phyloP scores from a whole-genome alignment of 1,140 invertebrate species.

The Sitobion miscanthi region DNA sequence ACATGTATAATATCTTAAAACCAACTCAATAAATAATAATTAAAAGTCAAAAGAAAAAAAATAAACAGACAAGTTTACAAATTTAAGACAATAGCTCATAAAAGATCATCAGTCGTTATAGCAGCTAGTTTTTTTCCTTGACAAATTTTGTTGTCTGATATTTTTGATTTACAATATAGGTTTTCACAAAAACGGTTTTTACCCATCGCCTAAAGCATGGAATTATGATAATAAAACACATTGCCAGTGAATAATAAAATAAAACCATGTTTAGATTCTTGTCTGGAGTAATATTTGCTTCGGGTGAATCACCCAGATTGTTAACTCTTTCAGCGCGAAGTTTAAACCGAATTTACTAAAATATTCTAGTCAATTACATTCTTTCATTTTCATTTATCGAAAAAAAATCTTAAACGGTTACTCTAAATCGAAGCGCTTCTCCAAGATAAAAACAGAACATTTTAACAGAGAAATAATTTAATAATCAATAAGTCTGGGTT shows the following conservation, averaged over 20 bases:
- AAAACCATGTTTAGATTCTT: conserved; percentile 51
- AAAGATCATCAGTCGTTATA: conserved; percentile 20
- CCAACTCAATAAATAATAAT: conserved; percentile 31
- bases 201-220: not conserved
- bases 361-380: not conserved
- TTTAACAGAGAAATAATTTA: not conserved
- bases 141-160: conserved; percentile 41
- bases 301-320: conserved; percentile 27
- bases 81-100: conserved; percentile 14
- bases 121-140: conserved; percentile 31
- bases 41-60: not conserved
- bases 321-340: conserved; percentile 45
- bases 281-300: conserved; percentile 51
- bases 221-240: conserved; percentile 52
- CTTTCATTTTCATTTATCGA: not conserved
- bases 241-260: conserved; percentile 37
- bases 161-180: conserved; percentile 48
- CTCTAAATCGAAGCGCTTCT: not conserved
- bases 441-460: not conserved
- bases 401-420: not conserved
- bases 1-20: not conserved
- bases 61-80: not conserved
- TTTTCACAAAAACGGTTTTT: conserved; percentile 18
- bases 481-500: not conserved
- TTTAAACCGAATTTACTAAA: not conserved